Base-by-base conservation (phyloP, 2,797 vertebrate species). In the Tachyglossus aculeatus region DNA sequence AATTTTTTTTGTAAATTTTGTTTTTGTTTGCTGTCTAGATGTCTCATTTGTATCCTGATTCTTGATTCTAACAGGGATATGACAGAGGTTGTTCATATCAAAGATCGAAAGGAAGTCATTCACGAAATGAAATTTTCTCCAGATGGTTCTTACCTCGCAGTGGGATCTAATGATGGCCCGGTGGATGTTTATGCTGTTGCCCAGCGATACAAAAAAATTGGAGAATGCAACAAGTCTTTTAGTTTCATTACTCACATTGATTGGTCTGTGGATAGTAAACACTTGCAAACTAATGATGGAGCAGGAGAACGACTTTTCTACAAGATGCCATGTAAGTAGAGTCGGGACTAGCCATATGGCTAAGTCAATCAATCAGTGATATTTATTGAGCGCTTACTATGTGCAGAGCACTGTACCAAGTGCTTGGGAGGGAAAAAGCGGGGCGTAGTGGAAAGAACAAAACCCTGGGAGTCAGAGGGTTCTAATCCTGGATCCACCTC, bases 71-170 rank as follows among this genome's bases (percentile, higher is more conserved):
- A 36, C 85, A 98, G 97, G 91, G 98, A 99, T 89, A 99, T 99
- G 98, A 97, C 97, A 0, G 98, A 99, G 90, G 96, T 99, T 1
- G 97, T 99, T 41, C 98, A 98, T 88, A 96, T 99, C 79, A 97
- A 98, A 88, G 97, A 99, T 87, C 89, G 96, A 52, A 98, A 98
- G 90, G 97, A 98, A 85, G 97, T 97, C 41, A 97, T 99, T 86
- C 98, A 99, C 1, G 97, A 98, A 89, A 95, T 99, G 83, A 98
- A 98, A 80, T 99, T 98, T 63, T 98, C 96, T 18, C 97, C 96
- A 0, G 97, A 99, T 4, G 96, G 97, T 12, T 93, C 94, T 71
- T 96, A 95, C 81, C 91, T 99, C 67, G 96, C 97, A 0, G 98
- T 97, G 78, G 97, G 97, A 19, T 98, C 96, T 8, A 98, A 98